A percentile compares a stretch with the other conserved stretches of the same genome.
phyloP scores from a whole-genome alignment of 2,113 vertebrate species.

The Pipa parva region DNA sequence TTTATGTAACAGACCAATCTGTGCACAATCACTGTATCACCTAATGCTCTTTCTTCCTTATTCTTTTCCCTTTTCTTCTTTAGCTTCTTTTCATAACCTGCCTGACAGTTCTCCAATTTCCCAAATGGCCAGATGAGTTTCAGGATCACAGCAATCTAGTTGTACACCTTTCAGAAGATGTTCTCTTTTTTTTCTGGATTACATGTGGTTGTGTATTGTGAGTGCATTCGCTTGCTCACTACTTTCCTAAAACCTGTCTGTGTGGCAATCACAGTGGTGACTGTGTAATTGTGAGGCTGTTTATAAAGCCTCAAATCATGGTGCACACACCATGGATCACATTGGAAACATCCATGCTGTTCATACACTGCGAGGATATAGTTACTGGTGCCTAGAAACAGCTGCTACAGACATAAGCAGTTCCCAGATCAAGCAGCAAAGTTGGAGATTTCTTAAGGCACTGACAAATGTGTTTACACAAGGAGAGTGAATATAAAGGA shows the following conservation, averaged over 20 bases:
- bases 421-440: too few species aligned
- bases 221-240: constrained; percentile 54
- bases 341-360: too few species aligned
- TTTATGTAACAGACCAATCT: constrained; percentile 1
- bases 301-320: too few species aligned
- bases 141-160: constrained; percentile 60
- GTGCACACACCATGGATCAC: too few species aligned
- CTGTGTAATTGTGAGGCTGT: neutral
- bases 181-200: constrained; percentile 54
- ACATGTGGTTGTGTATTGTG: constrained; percentile 48
- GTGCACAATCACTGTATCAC: constrained; percentile 28
- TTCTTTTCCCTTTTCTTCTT: constrained; percentile 58
- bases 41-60: constrained; percentile 59
- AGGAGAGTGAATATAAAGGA: too few species aligned
- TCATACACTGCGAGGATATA: too few species aligned
- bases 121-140: constrained; percentile 59
- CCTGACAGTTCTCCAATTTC: constrained; percentile 62
- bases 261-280: neutral
- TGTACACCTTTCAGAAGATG: constrained; percentile 56
- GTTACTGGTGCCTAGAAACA: too few species aligned
- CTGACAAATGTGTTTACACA: too few species aligned
- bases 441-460: too few species aligned
- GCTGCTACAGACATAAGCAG: too few species aligned
- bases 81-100: constrained; percentile 76
- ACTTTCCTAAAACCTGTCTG: constrained; percentile 4